A percentile compares a stretch with the other conserved stretches of the same genome.
Evolutionary conservation across 92 coral and sea anemone species (phyloP).

Genomic region (Chrysogorgia sp.): DNA sequence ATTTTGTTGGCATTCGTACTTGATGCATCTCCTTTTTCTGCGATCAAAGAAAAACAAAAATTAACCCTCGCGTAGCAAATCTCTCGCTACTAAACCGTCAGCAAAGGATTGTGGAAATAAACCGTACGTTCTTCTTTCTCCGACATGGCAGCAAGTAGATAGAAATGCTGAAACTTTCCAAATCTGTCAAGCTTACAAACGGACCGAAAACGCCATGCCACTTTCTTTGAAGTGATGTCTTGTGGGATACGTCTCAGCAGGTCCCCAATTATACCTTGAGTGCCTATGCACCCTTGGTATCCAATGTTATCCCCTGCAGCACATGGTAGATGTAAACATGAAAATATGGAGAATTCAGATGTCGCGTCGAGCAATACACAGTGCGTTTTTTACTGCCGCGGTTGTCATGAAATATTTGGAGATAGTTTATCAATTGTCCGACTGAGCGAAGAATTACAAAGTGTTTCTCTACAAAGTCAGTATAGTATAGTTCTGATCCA

Average conservation of each 20-base stretch:
- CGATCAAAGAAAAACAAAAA: neutral
- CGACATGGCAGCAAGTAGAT: slow-evolving; percentile 8
- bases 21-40: slow-evolving; percentile 35
- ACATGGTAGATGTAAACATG: neutral
- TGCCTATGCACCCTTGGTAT: neutral
- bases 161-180: neutral
- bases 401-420: slow-evolving; percentile 6
- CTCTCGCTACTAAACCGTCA: neutral
- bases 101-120: neutral
- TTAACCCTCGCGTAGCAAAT: neutral
- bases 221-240: slow-evolving; percentile 30
- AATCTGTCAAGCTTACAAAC: neutral
- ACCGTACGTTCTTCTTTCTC: slow-evolving; percentile 35
- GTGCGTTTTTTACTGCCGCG: slow-evolving; percentile 1
- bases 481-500: too few relatives aligned
- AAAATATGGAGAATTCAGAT: neutral
- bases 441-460: neutral
- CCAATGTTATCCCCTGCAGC: neutral
- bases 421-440: neutral
- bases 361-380: neutral
- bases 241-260: slow-evolving; percentile 10
- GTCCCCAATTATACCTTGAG: neutral
- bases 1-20: neutral
- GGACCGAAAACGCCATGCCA: slow-evolving; percentile 31
- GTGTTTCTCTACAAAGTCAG: neutral